Evolutionary conservation across 2,888 invertebrate genomes (phyloP).

Genomic region (Drosophila mimetica): DNA sequence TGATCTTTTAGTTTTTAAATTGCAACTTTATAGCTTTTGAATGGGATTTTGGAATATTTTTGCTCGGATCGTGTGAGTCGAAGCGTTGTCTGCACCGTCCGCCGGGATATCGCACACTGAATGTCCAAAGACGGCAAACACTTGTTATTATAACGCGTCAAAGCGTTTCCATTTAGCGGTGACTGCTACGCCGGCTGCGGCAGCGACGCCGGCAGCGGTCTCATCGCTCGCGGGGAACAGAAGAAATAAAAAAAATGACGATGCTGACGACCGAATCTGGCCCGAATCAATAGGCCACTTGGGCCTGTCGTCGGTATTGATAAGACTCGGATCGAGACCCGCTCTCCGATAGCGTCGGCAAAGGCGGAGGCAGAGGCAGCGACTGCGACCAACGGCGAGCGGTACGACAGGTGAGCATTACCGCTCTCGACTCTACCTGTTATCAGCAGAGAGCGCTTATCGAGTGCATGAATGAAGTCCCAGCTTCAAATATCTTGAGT

Average conservation of each 20-base stretch:
- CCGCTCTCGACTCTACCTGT: constrained; percentile 20
- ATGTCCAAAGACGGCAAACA: constrained; percentile 81
- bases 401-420: constrained; percentile 25
- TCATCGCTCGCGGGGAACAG: constrained; percentile 14
- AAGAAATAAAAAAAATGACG: constrained; percentile 6
- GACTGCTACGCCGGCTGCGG: constrained; percentile 40
- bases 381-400: constrained; percentile 7
- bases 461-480: constrained; percentile 6
- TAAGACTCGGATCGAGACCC: constrained; percentile 27
- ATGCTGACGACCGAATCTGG: constrained; percentile 49
- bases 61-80: constrained; percentile 39
- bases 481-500: not conserved
- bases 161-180: constrained; percentile 69
- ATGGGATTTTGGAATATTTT: not conserved
- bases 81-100: constrained; percentile 80
- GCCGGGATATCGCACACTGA: constrained; percentile 84
- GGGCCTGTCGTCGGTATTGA: constrained; percentile 31
- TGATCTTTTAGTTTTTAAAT: not conserved
- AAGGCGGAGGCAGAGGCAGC: constrained; percentile 3
- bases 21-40: not conserved
- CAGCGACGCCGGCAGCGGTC: constrained; percentile 28
- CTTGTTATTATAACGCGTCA: constrained; percentile 83
- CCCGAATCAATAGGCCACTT: constrained; percentile 60
- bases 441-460: constrained; percentile 10
- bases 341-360: constrained; percentile 26